A percentile compares a stretch with the other conserved stretches of the same genome.
phyloP scores from a whole-genome alignment of 1,140 invertebrate genomes.

The Anastrepha ludens region DNA sequence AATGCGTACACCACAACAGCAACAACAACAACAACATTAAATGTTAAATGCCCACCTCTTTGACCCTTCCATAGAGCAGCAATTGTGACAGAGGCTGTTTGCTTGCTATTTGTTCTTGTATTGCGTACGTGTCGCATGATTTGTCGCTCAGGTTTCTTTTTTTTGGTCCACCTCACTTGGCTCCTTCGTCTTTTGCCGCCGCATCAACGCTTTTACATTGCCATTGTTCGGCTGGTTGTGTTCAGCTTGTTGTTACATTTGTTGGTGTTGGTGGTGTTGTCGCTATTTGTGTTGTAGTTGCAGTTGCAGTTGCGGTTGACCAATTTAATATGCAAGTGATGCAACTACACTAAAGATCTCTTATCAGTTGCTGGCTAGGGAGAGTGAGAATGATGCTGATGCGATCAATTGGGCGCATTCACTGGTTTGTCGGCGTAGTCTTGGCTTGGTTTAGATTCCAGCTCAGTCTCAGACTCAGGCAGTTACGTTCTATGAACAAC shows the following conservation, averaged over 20 bases:
- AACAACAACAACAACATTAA: not conserved
- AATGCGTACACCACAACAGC: not conserved
- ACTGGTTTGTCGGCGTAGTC: not conserved
- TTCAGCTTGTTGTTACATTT: not conserved
- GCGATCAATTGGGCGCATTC: slow-evolving; percentile 20
- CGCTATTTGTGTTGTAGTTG: not conserved
- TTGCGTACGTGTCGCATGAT: slow-evolving; percentile 46
- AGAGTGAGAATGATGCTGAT: slow-evolving; percentile 49
- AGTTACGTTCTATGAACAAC: not conserved
- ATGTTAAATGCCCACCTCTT: slow-evolving; percentile 5
- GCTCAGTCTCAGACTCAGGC: too few relatives aligned
- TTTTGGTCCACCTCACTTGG: not conserved
- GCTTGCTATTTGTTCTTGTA: slow-evolving; percentile 1
- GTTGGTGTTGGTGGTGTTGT: not conserved
- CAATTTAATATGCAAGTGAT: slow-evolving; percentile 51
- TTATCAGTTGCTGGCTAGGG: slow-evolving; percentile 45
- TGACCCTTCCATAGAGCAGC: slow-evolving; percentile 7
- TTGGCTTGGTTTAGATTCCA: not conserved
- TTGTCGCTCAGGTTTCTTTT: not conserved
- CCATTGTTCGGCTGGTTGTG: not conserved
- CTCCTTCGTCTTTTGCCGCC: not conserved
- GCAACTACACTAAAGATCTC: slow-evolving; percentile 40
- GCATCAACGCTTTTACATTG: not conserved
- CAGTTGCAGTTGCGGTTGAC: slow-evolving; percentile 28
- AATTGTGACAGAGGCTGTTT: not conserved